These are phyloP conservation scores for Butorides virescens DNA, from an alignment of 2,113 vertebrate genomes.

Conservation along the genomic window DNA sequence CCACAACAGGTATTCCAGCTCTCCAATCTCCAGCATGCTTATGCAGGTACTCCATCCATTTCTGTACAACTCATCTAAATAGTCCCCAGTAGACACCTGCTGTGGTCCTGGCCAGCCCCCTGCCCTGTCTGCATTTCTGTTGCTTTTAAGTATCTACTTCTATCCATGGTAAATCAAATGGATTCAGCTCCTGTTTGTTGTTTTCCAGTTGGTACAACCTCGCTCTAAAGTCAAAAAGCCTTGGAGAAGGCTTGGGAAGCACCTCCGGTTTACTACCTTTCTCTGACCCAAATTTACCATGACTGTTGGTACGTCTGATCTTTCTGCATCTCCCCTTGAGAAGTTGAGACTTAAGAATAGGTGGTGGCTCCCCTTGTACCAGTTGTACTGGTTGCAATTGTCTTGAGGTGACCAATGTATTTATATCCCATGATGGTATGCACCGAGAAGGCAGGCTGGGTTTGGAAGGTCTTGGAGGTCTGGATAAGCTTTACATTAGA, in stretches of 20 bases:
- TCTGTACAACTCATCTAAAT: background rate
- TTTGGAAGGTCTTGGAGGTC: background rate
- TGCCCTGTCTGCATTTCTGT: background rate
- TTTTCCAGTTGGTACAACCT: background rate
- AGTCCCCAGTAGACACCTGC: background rate
- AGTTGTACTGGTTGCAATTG: background rate
- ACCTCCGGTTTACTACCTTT: background rate
- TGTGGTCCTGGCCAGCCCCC: background rate
- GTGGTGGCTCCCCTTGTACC: background rate
- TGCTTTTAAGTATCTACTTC: background rate
- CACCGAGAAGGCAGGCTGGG: accelerated
- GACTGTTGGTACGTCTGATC: background rate
- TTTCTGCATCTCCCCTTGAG: background rate
- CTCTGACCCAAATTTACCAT: background rate
- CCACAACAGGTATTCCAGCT: background rate
- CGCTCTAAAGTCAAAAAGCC: background rate
- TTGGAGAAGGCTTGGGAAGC: background rate
- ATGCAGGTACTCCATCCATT: background rate
- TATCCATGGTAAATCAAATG: background rate
- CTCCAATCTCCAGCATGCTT: background rate
- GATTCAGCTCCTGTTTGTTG: background rate
- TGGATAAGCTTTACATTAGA: background rate
- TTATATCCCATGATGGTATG: accelerated
- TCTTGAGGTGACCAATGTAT: background rate
- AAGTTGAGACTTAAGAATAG: background rate